Conservation (phyloP, 2,797 vertebrate genomes). For the Schizopygopsis malacanthus region DNA sequence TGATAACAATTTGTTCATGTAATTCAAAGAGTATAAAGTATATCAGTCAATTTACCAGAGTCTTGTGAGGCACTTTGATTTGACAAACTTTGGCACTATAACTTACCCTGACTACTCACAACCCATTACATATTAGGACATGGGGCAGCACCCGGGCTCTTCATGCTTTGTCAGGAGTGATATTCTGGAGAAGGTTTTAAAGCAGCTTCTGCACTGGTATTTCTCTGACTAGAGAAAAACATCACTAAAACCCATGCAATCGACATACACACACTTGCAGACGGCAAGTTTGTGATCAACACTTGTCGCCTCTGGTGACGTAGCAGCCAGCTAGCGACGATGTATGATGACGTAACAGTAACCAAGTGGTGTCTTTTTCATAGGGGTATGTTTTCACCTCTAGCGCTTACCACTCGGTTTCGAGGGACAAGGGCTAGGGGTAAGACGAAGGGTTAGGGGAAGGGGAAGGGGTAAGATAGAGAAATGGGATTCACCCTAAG, state of each 20-base stretch:
- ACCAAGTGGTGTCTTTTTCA: no score
- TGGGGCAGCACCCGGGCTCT: constrained; percentile 73
- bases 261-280: no score
- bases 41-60: not conserved
- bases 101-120: not conserved
- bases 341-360: no score
- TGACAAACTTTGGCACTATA: constrained; percentile 9
- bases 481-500: no score
- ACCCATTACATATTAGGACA: constrained; percentile 59
- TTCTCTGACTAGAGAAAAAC: constrained; percentile 45
- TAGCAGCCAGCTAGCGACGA: no score
- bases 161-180: constrained; percentile 82
- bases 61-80: not conserved
- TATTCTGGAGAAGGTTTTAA: constrained; percentile 87
- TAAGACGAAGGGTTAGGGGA: constrained; percentile 69
- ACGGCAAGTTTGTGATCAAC: no score
- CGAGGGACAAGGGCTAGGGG: no score
- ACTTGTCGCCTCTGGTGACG: no score
- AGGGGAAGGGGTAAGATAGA: constrained; percentile 69
- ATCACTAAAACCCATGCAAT: no score
- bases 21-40: not conserved
- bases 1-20: not conserved
- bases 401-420: no score
- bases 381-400: no score
- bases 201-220: constrained; percentile 79